Conservation (phyloP, 2,888 invertebrate species). For the Volucella zonaria region DNA sequence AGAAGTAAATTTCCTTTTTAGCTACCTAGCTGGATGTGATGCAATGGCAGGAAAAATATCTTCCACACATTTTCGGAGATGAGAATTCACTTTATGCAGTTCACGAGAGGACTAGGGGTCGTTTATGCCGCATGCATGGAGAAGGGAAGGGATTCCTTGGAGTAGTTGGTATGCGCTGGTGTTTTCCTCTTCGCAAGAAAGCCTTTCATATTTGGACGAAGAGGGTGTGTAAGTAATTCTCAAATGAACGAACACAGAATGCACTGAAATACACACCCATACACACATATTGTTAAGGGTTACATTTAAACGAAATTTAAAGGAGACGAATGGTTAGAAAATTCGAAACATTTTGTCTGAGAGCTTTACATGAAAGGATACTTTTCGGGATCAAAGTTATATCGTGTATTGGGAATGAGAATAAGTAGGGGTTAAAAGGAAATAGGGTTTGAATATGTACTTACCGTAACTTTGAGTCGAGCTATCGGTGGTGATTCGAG, state of each 20-base stretch:
- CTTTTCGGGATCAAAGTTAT: constrained; percentile 36
- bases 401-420: background rate
- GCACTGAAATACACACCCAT: background rate
- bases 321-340: constrained; percentile 61
- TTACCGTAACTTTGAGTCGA: constrained; percentile 82
- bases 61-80: constrained; percentile 44
- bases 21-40: constrained; percentile 8
- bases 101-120: constrained; percentile 22
- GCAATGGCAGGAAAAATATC: constrained; percentile 42
- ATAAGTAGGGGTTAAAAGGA: background rate
- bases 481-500: constrained; percentile 82
- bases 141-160: constrained; percentile 50
- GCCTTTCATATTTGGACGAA: background rate
- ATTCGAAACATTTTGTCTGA: constrained; percentile 55
- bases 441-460: constrained; percentile 66
- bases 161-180: constrained; percentile 19
- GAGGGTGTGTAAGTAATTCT: background rate
- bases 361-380: constrained; percentile 33
- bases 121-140: constrained; percentile 2
- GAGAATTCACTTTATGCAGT: constrained; percentile 69
- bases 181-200: constrained; percentile 18
- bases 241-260: constrained; percentile 36
- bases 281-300: constrained; percentile 10
- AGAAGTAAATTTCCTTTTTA: background rate
- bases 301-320: constrained; percentile 58